These are phyloP conservation scores for Epistrophe grossulariae DNA, from an alignment of 2,888 invertebrate species.

Conservation along the genomic window DNA sequence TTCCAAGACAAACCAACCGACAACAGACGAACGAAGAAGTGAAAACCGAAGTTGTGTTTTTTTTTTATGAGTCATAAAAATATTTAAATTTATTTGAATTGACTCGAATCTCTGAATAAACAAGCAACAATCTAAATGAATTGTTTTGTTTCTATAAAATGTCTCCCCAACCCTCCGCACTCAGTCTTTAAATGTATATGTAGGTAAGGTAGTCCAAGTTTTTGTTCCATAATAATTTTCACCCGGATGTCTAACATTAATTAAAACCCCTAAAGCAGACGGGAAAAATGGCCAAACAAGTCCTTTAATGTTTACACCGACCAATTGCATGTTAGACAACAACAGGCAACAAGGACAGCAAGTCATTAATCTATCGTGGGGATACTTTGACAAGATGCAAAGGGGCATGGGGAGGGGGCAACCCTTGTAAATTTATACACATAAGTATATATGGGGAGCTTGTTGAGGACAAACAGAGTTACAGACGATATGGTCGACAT, in stretches of 20 bases:
- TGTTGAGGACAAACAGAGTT: slow-evolving; percentile 27
- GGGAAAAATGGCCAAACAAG: slow-evolving; percentile 49
- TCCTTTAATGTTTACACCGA: slow-evolving; percentile 67
- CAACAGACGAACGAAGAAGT: neutral
- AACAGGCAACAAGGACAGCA: slow-evolving; percentile 49
- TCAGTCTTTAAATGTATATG: neutral
- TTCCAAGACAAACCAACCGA: neutral
- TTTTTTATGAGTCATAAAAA: slow-evolving; percentile 67
- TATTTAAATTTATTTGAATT: slow-evolving; percentile 66
- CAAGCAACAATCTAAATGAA: slow-evolving; percentile 8
- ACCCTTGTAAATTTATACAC: slow-evolving; percentile 33
- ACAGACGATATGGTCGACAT: slow-evolving; percentile 20
- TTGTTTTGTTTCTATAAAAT: slow-evolving; percentile 4
- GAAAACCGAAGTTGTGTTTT: neutral
- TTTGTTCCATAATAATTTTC: slow-evolving; percentile 48
- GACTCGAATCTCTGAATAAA: slow-evolving; percentile 31
- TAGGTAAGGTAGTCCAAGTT: neutral
- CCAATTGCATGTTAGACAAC: slow-evolving; percentile 70
- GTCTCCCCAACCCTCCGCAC: neutral
- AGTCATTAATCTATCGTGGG: slow-evolving; percentile 63
- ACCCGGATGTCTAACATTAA: slow-evolving; percentile 54
- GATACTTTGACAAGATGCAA: neutral
- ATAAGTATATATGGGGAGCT: slow-evolving; percentile 28
- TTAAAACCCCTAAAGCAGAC: slow-evolving; percentile 46
- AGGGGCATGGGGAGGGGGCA: neutral